A percentile compares a stretch with the other conserved stretches of the same genome.
These are phyloP conservation scores for Silurus lanzhouensis DNA, from an alignment of 2,797 vertebrate species.

Conservation along the genomic window DNA sequence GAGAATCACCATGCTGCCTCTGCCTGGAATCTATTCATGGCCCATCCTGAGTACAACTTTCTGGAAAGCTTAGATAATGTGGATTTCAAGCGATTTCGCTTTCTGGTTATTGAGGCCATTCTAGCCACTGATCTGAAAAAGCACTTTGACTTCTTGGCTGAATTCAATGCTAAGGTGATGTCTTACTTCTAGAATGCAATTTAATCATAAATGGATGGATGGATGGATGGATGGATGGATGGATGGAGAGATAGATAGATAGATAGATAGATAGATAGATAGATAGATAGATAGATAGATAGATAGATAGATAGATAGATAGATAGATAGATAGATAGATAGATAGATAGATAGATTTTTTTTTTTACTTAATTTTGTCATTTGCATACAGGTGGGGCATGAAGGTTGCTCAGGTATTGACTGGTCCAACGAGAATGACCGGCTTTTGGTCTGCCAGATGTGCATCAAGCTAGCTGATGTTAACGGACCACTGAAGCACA, in stretches of 20 bases:
- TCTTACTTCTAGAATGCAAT: background rate
- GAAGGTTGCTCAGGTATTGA: slow-evolving; percentile 92
- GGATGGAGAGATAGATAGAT: too few relatives aligned
- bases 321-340: too few relatives aligned
- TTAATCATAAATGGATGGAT: too few relatives aligned
- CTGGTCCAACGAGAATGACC: slow-evolving; percentile 97
- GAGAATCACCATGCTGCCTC: slow-evolving; percentile 98
- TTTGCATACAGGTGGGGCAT: slow-evolving; percentile 83
- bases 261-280: too few relatives aligned
- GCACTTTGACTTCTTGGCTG: slow-evolving; percentile 97
- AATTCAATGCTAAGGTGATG: slow-evolving; percentile 94
- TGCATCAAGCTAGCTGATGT: slow-evolving; percentile 98
- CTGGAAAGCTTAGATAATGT: slow-evolving; percentile 90
- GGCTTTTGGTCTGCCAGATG: slow-evolving; percentile 96
- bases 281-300: too few relatives aligned
- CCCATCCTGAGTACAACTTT: slow-evolving; percentile 93
- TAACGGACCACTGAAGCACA: slow-evolving; percentile 94
- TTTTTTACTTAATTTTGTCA: background rate
- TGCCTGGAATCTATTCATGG: slow-evolving; percentile 98
- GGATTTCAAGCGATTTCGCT: slow-evolving; percentile 98
- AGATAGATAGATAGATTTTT: background rate
- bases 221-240: too few relatives aligned
- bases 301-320: too few relatives aligned
- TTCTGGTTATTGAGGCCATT: slow-evolving; percentile 97
- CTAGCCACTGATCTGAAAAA: slow-evolving; percentile 98